Evolutionary conservation across 2,888 invertebrate species (phyloP), one percentile per base, ranked within the genome.

Genomic region (Dione juno): DNA sequence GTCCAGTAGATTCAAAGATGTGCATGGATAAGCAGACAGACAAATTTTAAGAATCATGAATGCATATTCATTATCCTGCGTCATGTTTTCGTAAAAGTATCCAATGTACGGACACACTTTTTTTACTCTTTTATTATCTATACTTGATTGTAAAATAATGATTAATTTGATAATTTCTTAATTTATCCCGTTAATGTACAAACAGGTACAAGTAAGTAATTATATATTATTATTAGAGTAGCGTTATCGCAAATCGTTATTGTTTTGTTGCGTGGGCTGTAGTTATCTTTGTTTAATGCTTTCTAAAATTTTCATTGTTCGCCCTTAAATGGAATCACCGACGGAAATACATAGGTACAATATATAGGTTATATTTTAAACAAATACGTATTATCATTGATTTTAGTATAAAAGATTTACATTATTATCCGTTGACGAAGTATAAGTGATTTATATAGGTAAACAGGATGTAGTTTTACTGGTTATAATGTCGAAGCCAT

Each of bases 291-390:
- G 40, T 43, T 61, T 63, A 63, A 53, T 53, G 35, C 43, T 43
- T 63, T 53, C 67, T 61, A 43, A 63, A 43, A 67, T 50, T 59
- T 59, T 68, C 35, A 61, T 68, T 45, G 61, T 61, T 63, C 10
- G 43, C 61, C 35, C 61, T 61, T 67, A 63, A 53, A 45, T 61
- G 50, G 45, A 35, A 53, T 59, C 52, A 61, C 19, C 43, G 28
- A 52, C 19, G 40, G 13, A n/a, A 8, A 50, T 54, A 43, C 43
- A 5, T 57, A 41, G 41, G 41, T 3, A 57, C 11, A 37, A 10
- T 35, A 54, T 54, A 37, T 16, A 54, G 37, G 35, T 35, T 54
- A 16, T 54, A 14, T 54, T 14, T n/a, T 10, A n/a, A 35, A 54
- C 3, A 54, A 54, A 54, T n/a, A n/a, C 53, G n/a, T 6, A 54